phyloP scores from a whole-genome alignment of 2,113 vertebrate species.

The Geococcyx californianus region DNA sequence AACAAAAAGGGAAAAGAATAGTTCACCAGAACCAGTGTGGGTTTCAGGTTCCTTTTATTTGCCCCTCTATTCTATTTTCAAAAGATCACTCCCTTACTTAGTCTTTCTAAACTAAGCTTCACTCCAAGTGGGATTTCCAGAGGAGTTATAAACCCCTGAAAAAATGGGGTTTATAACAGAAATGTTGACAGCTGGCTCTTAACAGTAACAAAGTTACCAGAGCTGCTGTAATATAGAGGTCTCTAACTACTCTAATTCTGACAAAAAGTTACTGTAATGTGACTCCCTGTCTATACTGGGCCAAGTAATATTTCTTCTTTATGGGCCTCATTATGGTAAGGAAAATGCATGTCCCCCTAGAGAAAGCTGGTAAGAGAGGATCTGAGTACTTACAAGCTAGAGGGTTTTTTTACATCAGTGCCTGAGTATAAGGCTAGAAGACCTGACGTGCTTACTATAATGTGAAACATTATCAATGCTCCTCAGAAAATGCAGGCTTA shows the following conservation, averaged over 20 bases:
- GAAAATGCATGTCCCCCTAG: slow-evolving; percentile 25
- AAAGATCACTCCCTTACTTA: not conserved
- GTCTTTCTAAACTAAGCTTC: slow-evolving; percentile 4
- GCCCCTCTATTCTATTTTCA: not conserved
- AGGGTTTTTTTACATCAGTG: not conserved
- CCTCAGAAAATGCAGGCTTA: not conserved
- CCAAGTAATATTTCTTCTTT: slow-evolving; percentile 41
- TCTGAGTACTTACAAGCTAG: not conserved
- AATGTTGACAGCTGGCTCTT: slow-evolving; percentile 32
- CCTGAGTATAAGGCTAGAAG: not conserved
- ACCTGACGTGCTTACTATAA: slow-evolving; percentile 1
- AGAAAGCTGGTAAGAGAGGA: not conserved
- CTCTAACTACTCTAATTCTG: slow-evolving; percentile 52
- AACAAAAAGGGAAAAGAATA: not conserved
- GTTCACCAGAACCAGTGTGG: not conserved
- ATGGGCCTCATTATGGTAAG: slow-evolving; percentile 43
- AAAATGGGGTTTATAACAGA: slow-evolving; percentile 51
- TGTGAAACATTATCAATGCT: slow-evolving; percentile 15
- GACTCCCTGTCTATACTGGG: slow-evolving; percentile 25
- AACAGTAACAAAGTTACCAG: slow-evolving; percentile 6
- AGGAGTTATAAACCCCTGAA: slow-evolving; percentile 42
- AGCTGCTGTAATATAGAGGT: not conserved
- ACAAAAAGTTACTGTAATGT: slow-evolving; percentile 58
- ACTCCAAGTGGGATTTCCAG: not conserved
- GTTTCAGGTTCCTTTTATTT: not conserved